Evolutionary conservation across 2,797 vertebrate species (phyloP).

Genomic region (Graptemys geographica): DNA sequence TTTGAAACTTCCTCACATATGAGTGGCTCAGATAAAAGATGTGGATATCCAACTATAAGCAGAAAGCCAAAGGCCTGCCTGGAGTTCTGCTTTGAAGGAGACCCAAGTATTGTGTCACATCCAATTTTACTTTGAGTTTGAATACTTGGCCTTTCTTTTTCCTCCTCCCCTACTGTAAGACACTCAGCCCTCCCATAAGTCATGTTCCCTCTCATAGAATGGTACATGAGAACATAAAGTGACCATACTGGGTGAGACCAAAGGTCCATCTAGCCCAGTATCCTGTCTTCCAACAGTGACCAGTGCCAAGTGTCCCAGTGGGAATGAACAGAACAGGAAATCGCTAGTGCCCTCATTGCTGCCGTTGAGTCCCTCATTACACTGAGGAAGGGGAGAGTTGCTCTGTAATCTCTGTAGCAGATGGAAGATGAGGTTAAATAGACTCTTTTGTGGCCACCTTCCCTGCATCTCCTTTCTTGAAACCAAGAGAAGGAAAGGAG

Average conservation of each 20-base stretch:
- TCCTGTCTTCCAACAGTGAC: too few species aligned
- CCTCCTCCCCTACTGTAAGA: background rate
- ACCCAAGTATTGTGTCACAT: background rate
- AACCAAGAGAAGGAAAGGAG: background rate
- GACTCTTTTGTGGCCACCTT: background rate
- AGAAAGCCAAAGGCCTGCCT: background rate
- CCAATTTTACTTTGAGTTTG: background rate
- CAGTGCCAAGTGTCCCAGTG: too few species aligned
- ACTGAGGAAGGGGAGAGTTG: background rate
- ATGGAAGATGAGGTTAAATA: background rate
- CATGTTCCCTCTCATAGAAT: background rate
- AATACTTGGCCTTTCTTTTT: background rate
- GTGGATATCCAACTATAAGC: background rate
- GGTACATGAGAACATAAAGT: background rate
- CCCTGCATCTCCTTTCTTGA: background rate
- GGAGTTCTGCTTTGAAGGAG: background rate
- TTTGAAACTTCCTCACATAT: background rate
- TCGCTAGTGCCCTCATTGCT: background rate
- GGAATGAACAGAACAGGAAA: too few species aligned
- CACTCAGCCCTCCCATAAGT: background rate
- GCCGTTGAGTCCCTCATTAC: background rate
- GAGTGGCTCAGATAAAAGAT: background rate
- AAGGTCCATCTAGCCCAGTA: too few species aligned
- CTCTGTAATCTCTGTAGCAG: background rate
- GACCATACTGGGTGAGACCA: too few species aligned